Conservation (phyloP, 2,888 invertebrate species). For the Nemoura dubitans region DNA sequence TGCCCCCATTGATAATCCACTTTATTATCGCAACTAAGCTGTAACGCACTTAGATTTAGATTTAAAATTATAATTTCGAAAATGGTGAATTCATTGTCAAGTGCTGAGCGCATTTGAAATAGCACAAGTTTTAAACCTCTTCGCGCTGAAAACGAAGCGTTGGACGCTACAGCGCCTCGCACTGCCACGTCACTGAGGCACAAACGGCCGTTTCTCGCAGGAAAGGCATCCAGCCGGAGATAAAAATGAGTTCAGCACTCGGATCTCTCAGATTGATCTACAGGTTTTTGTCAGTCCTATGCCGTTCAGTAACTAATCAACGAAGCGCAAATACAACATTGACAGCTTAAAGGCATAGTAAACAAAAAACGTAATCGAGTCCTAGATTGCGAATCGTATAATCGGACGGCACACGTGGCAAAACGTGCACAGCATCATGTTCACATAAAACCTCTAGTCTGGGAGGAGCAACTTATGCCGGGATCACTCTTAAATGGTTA, state of each 20-base stretch:
- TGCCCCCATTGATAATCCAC: conserved; percentile 14
- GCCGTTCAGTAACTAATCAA: background rate
- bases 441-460: background rate
- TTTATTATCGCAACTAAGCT: background rate
- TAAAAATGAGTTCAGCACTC: too few species aligned
- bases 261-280: too few species aligned
- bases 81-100: background rate
- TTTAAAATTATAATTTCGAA: background rate
- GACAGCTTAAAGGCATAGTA: background rate
- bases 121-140: background rate
- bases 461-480: conserved; percentile 41
- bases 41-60: background rate
- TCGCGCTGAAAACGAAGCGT: too few species aligned
- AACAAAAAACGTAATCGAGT: background rate
- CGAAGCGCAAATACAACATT: background rate
- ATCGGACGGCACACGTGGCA: background rate
- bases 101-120: background rate
- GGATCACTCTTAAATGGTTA: conserved; percentile 48
- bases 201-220: too few species aligned
- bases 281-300: background rate
- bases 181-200: too few species aligned
- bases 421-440: background rate
- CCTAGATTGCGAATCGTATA: background rate
- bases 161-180: too few species aligned
- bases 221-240: too few species aligned